Percentiles rank a stretch among this genome's conserved stretches.
Evolutionary conservation across 30 jellyfish, hydroid and myxozoan genomes (phyloP).

Genomic region (Pseudorhiza aurosa): DNA sequence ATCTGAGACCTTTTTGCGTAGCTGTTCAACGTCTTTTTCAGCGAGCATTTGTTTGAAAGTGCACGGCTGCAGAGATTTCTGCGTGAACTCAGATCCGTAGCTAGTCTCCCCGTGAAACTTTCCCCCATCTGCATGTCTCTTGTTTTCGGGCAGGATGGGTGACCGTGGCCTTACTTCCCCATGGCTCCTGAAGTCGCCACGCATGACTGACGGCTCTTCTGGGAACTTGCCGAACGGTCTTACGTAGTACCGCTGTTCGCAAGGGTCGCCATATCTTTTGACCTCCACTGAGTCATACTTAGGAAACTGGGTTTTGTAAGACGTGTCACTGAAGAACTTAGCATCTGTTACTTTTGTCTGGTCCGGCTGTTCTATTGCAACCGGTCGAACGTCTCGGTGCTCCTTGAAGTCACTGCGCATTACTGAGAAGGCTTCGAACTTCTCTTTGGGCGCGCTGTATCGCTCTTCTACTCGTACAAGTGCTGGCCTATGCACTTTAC

Average conservation of each 20-base stretch:
- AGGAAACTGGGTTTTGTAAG: slow-evolving; percentile 68
- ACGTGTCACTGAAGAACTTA: slow-evolving; percentile 52
- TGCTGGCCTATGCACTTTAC: slow-evolving; percentile 38
- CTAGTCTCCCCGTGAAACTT: slow-evolving; percentile 52
- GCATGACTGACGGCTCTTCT: slow-evolving; percentile 53
- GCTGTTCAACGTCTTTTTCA: slow-evolving; percentile 12
- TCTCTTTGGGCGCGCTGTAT: slow-evolving; percentile 74
- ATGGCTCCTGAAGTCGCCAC: slow-evolving; percentile 41
- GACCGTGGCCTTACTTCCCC: slow-evolving; percentile 28
- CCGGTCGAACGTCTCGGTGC: slow-evolving; percentile 45
- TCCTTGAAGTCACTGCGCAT: slow-evolving; percentile 65
- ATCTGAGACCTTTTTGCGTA: slow-evolving; percentile 5
- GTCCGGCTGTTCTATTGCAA: slow-evolving; percentile 32
- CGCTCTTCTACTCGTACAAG: slow-evolving; percentile 24
- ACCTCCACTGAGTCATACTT: slow-evolving; percentile 37
- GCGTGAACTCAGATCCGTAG: slow-evolving; percentile 28
- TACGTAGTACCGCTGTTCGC: slow-evolving; percentile 51
- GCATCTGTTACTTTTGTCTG: slow-evolving; percentile 33
- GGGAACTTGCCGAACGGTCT: slow-evolving; percentile 56
- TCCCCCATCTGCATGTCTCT: slow-evolving; percentile 59
- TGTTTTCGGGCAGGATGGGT: slow-evolving; percentile 54
- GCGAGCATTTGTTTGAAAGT: slow-evolving; percentile 38
- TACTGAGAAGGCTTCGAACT: slow-evolving; percentile 62
- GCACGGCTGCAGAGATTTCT: slow-evolving; percentile 34
- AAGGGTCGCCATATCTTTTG: slow-evolving; percentile 45